Evolutionary conservation across 2,888 invertebrate genomes (phyloP), one percentile per base, ranked within the genome.

Genomic region (Mamestra brassicae): DNA sequence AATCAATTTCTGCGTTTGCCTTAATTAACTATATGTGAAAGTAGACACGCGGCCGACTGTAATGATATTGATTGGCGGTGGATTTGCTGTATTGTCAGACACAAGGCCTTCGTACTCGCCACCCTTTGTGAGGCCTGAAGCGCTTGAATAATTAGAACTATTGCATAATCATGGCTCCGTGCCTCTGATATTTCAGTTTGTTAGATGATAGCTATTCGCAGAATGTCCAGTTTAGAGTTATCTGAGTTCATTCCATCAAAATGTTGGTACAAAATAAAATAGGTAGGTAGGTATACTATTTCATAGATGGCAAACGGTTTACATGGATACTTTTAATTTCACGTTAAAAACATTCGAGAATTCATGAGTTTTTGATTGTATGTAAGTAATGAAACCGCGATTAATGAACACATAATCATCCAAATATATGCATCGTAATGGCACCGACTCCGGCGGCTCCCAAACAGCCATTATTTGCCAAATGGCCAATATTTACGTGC

Each of bases 1-100:
- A 67, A 82, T 78, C 67, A 82, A 81, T 78, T 70, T 70, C 73
- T 52, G 36, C 68, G 55, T 71, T 76, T 36, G n/a, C 54, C 36
- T 58, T 80, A 80, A 66, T 81, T 65, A 60, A 71, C 36, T 47
- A 58, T 11, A 26, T 55, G 63, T 54, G 42, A 15, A 47, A 26
- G n/a, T 57, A 50, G n/a, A 42, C 34, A 68, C 38, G 15, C 61
- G 42, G 61, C 42, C 5, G 47, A 58, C 58, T 62, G 69, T 54
- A n/a, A 62, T 69, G 58, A 45, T 45, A 47, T 54, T 55, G 76
- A 67, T 76, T 76, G 36, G n/a, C 42, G n/a, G 15, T 5, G 11
- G 69, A 58, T 60, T 55, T 47, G 2, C 63, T 58, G 34, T n/a
- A 65, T 65, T 74, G 36, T 57, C 57, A 47, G 34, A 38, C 50